Evolutionary conservation across 2,888 invertebrate species (phyloP).

Genomic region (Himalopsyche kuldschensis): DNA sequence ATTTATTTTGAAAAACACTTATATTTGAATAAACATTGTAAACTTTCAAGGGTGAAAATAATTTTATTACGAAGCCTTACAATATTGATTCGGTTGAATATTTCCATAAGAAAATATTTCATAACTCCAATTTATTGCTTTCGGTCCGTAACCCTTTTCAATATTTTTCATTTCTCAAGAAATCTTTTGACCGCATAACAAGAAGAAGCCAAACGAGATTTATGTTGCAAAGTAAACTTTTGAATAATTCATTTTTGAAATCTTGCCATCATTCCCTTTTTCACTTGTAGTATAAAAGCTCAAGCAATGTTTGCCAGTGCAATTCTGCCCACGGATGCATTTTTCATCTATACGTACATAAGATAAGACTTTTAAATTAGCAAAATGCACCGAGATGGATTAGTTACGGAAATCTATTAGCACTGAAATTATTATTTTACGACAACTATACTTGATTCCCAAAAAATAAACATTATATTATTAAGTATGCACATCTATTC

Average conservation of each 20-base stretch:
- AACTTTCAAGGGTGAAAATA: not conserved
- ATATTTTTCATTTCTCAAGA: not conserved
- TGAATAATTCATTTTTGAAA: not conserved
- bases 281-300: not conserved
- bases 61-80: not conserved
- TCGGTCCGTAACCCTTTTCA: not conserved
- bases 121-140: not conserved
- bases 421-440: too few relatives aligned
- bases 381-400: not conserved
- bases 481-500: too few relatives aligned
- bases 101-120: not conserved
- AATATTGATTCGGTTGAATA: not conserved
- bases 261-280: not conserved
- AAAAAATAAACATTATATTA: too few relatives aligned
- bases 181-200: not conserved
- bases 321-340: not conserved
- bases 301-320: not conserved
- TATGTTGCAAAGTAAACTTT: not conserved
- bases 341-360: not conserved
- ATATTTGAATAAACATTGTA: too few relatives aligned
- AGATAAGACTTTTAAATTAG: not conserved
- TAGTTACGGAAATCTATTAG: not conserved
- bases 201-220: not conserved
- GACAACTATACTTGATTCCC: too few relatives aligned
- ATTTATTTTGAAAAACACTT: too few relatives aligned